Conservation (phyloP, 2,888 invertebrate species). For the Netelia inedita region DNA sequence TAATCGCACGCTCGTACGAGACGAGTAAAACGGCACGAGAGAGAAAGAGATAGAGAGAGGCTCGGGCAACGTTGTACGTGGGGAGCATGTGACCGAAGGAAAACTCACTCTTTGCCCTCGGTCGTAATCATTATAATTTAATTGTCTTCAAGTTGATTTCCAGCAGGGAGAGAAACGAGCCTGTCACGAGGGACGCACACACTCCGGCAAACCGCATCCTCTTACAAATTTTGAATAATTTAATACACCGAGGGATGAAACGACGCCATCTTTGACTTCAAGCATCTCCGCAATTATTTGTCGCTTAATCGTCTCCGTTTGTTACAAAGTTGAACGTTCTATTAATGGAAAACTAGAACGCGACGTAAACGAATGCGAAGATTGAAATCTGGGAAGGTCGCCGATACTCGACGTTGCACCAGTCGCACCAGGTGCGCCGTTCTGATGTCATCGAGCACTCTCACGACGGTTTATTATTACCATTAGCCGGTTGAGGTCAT, state of each 20-base stretch:
- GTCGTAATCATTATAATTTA: constrained; percentile 17
- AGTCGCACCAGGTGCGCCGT: constrained; percentile 16
- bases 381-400: not conserved
- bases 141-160: constrained; percentile 5
- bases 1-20: constrained; percentile 4
- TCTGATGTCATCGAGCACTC: constrained; percentile 8
- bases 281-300: not conserved
- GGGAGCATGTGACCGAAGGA: constrained; percentile 17
- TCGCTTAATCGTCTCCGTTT: not conserved
- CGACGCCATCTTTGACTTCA: too few relatives aligned
- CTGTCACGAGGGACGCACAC: too few relatives aligned
- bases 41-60: not conserved
- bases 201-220: not conserved
- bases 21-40: constrained; percentile 12
- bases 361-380: not conserved
- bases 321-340: not conserved
- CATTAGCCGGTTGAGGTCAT: not conserved
- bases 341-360: not conserved
- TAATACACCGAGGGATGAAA: too few relatives aligned
- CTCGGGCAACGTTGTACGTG: constrained; percentile 7
- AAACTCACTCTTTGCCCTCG: not conserved
- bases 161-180: constrained; percentile 6
- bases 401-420: not conserved
- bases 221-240: not conserved
- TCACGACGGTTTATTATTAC: too few relatives aligned